Evolutionary conservation across 2,797 vertebrate genomes (phyloP), one percentile per base, ranked within the genome.

Genomic region (Eptatretus atami): DNA sequence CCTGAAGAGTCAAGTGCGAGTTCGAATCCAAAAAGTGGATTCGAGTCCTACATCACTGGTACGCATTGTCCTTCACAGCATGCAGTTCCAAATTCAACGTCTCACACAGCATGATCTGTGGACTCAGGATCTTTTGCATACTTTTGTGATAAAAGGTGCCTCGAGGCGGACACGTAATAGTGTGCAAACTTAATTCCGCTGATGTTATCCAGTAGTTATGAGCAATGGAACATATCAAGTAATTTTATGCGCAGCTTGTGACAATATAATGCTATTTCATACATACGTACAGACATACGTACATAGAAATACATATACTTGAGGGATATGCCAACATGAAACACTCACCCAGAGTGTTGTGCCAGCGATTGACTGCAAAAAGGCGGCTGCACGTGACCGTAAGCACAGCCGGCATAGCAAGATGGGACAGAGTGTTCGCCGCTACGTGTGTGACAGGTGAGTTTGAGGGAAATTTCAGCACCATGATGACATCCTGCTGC

Each of bases 401-500:
- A 70, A 94, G 86, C 72, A 85, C 86, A 0, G 88, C 88, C 6
- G 88, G 87, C 65, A 85, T 73, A 66, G 81, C 82, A 63, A 95
- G 80, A 71, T 95, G 87, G 19, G 87, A 86, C 69, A 94, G 79
- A 0, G 88, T 95, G 74, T 95, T 94, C 70, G 87, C 87, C 4
- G 88, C 84, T 72, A 94, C 84, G 0, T 94, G 87, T 1, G 88
- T 94, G 65, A 95, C 86, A 0, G 87, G 87, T 5, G 88, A 95
- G 69, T 94, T 94, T 53, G 86, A 95, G 3, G 88, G 88, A 68
- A 95, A 95, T 80, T 95, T 95, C 67, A 95, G 75, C 75, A 95
- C 88, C 88, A 94, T 94, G 71, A 95, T 93, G 71, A 95, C 88
- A 69, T 95, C 88, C 75, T 92, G 88, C 73, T 95, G 88, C 87